Evolutionary conservation across 2,113 vertebrate species (phyloP), one percentile per base, ranked within the genome.

Genomic region (Terrapene triunguis): DNA sequence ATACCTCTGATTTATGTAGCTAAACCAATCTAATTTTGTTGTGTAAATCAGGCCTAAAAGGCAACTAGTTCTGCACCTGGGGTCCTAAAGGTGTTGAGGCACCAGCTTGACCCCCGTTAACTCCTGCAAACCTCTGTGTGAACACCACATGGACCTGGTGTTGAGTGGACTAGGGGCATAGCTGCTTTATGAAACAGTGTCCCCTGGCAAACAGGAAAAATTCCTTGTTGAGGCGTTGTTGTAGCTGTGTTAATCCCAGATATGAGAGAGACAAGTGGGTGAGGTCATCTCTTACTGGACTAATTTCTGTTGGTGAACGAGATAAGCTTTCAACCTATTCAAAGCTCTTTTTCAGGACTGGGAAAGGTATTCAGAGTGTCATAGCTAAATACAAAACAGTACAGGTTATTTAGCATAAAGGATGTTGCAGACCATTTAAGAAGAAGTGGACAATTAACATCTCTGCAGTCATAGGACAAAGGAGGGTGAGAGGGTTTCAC

Each of bases 141-240:
- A 65, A 65, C 59, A 65, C 29, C 29, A 29, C 32, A 29, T 29
- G 25, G 57, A 59, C 27, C 27, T 59, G 57, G 27, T 29, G 27
- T 59, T 27, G 25, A 12, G 57, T 59, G 27, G 57, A 59, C 27
- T 59, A 59, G 84, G 69, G 88, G 17, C 48, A 6, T 42, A 19
- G 24, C 8, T n/a, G 69, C 8, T 87, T 21, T 2, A 4, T 6
- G 48, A 1, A 2, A 32, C 44, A 84, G 6, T 32, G 35, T 57
- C 8, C 53, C 55, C 85, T 32, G 32, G 48, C 50, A 24, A 2
- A 0, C 0, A 65, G 32, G 59, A 35, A 65, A 35, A 35, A 35
- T 65, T 35, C 32, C 32, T 65, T 32, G 29, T 16, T 62, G 59
- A 29, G 25, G 25, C 9, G 8, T 27, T 57, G 55, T 57, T 59